phyloP scores from a whole-genome alignment of 2,888 invertebrate species.

The Cantharis flavilabris region DNA sequence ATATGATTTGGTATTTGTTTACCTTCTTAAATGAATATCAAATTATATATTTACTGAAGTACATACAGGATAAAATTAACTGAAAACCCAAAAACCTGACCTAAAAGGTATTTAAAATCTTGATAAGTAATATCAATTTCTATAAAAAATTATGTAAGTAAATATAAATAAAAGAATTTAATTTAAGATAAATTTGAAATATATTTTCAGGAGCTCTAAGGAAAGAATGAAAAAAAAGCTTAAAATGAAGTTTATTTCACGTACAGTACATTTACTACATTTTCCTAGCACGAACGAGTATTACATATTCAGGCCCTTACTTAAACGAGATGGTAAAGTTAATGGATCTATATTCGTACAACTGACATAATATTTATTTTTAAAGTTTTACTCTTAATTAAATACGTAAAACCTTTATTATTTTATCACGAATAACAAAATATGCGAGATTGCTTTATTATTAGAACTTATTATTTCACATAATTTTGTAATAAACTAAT shows the following conservation, averaged over 20 bases:
- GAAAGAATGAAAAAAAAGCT: not conserved
- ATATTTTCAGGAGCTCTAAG: not conserved
- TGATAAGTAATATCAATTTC: not conserved
- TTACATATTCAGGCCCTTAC: not conserved
- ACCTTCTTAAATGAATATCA: too few species aligned
- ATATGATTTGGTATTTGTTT: too few species aligned
- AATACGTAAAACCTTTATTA: not conserved
- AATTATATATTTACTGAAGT: too few species aligned
- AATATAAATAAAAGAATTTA: not conserved
- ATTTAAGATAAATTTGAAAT: not conserved
- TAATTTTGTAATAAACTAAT: not conserved
- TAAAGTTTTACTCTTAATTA: not conserved
- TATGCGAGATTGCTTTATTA: not conserved
- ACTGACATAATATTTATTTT: not conserved
- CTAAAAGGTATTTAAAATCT: too few species aligned
- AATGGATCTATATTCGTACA: not conserved
- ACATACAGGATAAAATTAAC: too few species aligned
- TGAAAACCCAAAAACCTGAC: too few species aligned
- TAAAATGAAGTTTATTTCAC: not conserved
- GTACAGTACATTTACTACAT: not conserved
- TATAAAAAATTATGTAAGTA: not conserved
- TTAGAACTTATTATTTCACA: not conserved
- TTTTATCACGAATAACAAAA: not conserved
- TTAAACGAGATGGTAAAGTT: not conserved
- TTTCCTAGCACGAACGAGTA: not conserved